These are phyloP conservation scores for Falco concolor DNA, from an alignment of 2,797 vertebrate species.

Conservation along the genomic window DNA sequence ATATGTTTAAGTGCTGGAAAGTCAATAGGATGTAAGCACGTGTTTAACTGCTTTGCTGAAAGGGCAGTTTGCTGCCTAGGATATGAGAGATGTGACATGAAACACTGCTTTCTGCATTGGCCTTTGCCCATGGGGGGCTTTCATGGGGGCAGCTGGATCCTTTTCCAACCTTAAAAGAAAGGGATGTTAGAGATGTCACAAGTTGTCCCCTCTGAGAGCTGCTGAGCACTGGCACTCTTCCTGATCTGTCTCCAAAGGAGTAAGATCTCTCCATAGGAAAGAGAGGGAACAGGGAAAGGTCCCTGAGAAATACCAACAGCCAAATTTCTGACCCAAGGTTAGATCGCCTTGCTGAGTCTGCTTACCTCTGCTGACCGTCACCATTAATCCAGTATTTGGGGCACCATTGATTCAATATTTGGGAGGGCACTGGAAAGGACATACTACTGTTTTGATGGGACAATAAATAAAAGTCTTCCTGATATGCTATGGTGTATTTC, in stretches of 20 bases:
- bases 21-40: neutral
- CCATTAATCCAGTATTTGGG: neutral
- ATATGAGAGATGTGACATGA: neutral
- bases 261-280: neutral
- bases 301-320: neutral
- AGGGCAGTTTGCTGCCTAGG: neutral
- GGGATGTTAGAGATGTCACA: neutral
- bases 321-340: neutral
- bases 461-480: neutral
- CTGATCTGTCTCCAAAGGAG: neutral
- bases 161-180: neutral
- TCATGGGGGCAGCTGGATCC: neutral
- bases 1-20: conserved; percentile 18
- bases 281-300: neutral
- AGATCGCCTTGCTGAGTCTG: neutral
- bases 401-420: neutral
- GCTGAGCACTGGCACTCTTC: neutral
- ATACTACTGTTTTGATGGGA: neutral
- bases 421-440: neutral
- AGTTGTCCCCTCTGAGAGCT: neutral
- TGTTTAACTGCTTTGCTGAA: conserved; percentile 5
- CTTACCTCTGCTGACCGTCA: neutral
- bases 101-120: neutral
- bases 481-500: neutral
- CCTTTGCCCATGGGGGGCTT: neutral